Base-by-base conservation (phyloP, 1,140 invertebrate species). In the Sycophila sp. region DNA sequence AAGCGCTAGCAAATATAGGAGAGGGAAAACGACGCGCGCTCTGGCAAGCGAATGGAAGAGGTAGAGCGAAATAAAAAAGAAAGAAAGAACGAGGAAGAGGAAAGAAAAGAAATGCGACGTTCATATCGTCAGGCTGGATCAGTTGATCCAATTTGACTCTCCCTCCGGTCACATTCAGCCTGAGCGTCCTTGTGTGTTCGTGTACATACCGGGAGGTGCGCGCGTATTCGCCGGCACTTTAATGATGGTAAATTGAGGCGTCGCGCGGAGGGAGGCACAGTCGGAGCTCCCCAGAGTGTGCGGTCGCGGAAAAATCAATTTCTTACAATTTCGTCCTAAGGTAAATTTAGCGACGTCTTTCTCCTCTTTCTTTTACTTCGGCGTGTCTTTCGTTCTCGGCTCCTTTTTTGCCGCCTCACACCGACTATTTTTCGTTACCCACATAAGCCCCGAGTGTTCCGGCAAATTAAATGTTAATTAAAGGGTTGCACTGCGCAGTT, bases 141-240 rank as follows among this genome's bases (percentile, higher is more conserved):
- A 73, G 72, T 75, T 80, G 76, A 81, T 78, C 77, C 77, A 80
- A 77, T 81, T 80, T 80, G 74, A 78, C 73, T 76, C 66, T 73
- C 62, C 56, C 67, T 68, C 36, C 28, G n/a, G n/a, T n/a, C n/a
- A n/a, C n/a, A n/a, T n/a, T n/a, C n/a, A n/a, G n/a, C n/a, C n/a
- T n/a, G n/a, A n/a, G n/a, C n/a, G n/a, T n/a, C n/a, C 42, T 47
- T 56, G 47, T 63, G 55, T 65, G 32, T 32, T 6, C 32, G 36
- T 19, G 17, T n/a, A n/a, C n/a, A n/a, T n/a, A n/a, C n/a, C n/a
- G n/a, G n/a, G n/a, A n/a, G n/a, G n/a, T n/a, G 24, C 42, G 30
- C 40, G 62, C 66, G 45, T 73, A 73, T 10, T 75, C 64, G 40
- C 38, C 60, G 32, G 28, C 26, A 62, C 36, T 70, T 72, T 72